Percentiles rank a stretch among this genome's conserved stretches.
Conservation (phyloP, 2,888 invertebrate species). For the Leptopilina myrica region DNA sequence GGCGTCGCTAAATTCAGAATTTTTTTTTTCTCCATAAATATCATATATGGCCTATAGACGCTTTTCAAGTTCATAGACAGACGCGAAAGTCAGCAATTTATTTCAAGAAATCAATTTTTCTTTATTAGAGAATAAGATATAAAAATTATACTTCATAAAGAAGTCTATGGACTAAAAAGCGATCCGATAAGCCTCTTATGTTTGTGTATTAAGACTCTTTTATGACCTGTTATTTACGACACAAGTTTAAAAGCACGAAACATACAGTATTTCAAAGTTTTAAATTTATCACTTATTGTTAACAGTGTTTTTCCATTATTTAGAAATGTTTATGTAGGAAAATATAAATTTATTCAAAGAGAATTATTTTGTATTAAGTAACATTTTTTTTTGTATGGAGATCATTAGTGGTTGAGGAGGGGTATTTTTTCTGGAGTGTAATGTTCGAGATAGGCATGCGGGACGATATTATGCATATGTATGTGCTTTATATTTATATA, state of each 20-base stretch:
- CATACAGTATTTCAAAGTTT: slow-evolving; percentile 14
- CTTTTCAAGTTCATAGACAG: slow-evolving; percentile 17
- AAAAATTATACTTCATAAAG: slow-evolving; percentile 16
- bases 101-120: not conserved
- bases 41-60: slow-evolving; percentile 2
- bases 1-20: slow-evolving; percentile 24
- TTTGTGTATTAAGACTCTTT: slow-evolving; percentile 13
- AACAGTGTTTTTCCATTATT: slow-evolving; percentile 9
- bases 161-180: not conserved
- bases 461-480: slow-evolving; percentile 15
- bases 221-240: slow-evolving; percentile 29
- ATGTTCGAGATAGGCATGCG: slow-evolving; percentile 5
- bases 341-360: not conserved
- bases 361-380: not conserved
- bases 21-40: not conserved
- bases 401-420: slow-evolving; percentile 15
- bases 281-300: slow-evolving; percentile 24
- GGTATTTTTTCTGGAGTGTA: not conserved
- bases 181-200: not conserved
- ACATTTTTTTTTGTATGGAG: not conserved
- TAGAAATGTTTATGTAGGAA: not conserved
- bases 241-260: slow-evolving; percentile 17
- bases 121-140: slow-evolving; percentile 6
- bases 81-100: not conserved
- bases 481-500: slow-evolving; percentile 13